Percentiles rank a stretch among this genome's conserved stretches.
Evolutionary conservation across 2,888 invertebrate species (phyloP).

Genomic region (Lycophotia porphyrea): DNA sequence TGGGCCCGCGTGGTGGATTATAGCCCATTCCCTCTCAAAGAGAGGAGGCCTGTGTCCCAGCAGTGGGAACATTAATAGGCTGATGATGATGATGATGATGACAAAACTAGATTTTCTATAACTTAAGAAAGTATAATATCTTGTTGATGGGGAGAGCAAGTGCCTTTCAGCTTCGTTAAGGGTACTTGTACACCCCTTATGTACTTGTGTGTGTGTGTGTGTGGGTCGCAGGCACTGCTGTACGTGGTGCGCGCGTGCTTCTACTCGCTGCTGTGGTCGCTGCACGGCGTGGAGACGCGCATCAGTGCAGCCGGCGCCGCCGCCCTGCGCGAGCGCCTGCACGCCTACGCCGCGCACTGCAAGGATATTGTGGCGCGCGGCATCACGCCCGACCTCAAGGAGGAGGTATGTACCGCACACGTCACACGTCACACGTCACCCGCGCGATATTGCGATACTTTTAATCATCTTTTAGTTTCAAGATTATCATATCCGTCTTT

Average conservation of each 20-base stretch:
- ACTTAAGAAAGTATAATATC: too few species aligned
- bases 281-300: constrained; percentile 95
- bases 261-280: constrained; percentile 96
- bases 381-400: constrained; percentile 91
- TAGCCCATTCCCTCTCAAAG: too few species aligned
- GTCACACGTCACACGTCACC: not conserved
- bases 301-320: constrained; percentile 86
- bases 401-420: constrained; percentile 13
- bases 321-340: constrained; percentile 90
- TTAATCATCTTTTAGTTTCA: not conserved
- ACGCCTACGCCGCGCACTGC: constrained; percentile 94
- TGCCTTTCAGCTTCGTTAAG: too few species aligned
- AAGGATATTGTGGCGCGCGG: constrained; percentile 79
- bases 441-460: not conserved
- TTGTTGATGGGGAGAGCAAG: too few species aligned
- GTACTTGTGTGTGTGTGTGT: too few species aligned
- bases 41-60: too few species aligned
- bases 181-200: too few species aligned
- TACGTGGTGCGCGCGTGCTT: constrained; percentile 93
- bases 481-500: not conserved
- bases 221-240: constrained; percentile 85
- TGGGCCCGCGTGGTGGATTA: too few species aligned
- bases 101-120: too few species aligned
- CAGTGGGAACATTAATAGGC: too few species aligned
- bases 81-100: too few species aligned